Percentiles rank a stretch among this genome's conserved stretches.
These are phyloP conservation scores for Styela clava DNA, from an alignment of 23 tunicate species.

Conservation along the genomic window DNA sequence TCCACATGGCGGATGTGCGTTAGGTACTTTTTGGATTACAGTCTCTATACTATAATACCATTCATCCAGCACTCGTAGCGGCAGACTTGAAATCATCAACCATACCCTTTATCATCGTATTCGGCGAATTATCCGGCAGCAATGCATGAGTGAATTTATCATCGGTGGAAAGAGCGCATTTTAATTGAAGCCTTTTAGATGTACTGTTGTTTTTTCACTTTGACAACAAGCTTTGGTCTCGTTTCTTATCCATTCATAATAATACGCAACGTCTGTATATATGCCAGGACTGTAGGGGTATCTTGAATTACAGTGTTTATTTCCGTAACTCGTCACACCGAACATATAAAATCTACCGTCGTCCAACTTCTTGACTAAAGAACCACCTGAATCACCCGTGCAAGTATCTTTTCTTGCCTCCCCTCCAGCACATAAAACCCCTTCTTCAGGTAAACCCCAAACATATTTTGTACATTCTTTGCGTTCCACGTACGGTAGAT, in stretches of 20 bases:
- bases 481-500: constrained; percentile 28
- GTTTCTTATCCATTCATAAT: not conserved
- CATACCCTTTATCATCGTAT: too few species aligned
- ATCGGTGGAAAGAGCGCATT: too few species aligned
- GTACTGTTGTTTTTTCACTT: not conserved
- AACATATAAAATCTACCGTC: constrained; percentile 15
- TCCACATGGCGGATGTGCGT: too few species aligned
- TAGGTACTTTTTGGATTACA: too few species aligned
- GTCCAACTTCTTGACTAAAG: constrained; percentile 23
- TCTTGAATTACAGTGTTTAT: constrained; percentile 39
- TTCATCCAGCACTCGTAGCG: too few species aligned
- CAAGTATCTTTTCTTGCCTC: constrained; percentile 33
- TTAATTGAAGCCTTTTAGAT: not conserved
- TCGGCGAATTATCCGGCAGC: too few species aligned
- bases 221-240: constrained; percentile 8
- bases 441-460: constrained; percentile 31
- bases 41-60: too few species aligned
- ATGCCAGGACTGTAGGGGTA: constrained; percentile 34
- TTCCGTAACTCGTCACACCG: constrained; percentile 57
- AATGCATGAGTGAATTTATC: too few species aligned
- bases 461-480: constrained; percentile 19
- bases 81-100: too few species aligned
- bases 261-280: constrained; percentile 16
- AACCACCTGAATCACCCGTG: constrained; percentile 55
- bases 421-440: constrained; percentile 45